phyloP scores from a whole-genome alignment of 2,113 vertebrate species.

The Maccullochella peelii region DNA sequence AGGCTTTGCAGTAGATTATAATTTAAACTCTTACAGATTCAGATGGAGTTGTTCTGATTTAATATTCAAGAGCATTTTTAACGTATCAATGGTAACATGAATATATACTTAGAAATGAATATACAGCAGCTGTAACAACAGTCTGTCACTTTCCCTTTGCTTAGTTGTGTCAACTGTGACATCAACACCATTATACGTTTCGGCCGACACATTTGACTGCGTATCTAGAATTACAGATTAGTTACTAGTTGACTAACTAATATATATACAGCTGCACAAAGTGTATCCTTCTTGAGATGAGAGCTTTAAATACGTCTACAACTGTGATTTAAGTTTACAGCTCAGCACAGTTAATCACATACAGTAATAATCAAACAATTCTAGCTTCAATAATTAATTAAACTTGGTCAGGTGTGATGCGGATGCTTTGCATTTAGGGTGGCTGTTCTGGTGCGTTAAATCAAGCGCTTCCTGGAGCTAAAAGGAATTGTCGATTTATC shows the following conservation, averaged over 20 bases:
- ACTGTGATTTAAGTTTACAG: conserved; percentile 14
- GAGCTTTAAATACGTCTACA: conserved; percentile 22
- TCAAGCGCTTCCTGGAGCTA: neutral
- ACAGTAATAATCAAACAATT: conserved; percentile 26
- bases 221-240: neutral
- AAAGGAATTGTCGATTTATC: conserved; percentile 2
- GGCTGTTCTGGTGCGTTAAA: conserved; percentile 22
- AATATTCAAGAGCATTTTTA: neutral
- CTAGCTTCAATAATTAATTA: conserved; percentile 28
- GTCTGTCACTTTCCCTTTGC: neutral
- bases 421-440: conserved; percentile 20
- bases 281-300: neutral
- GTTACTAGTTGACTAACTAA: conserved; percentile 6
- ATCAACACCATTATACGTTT: neutral
- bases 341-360: conserved; percentile 13
- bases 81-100: neutral
- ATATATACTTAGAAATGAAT: neutral
- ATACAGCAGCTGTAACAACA: neutral
- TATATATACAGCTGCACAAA: conserved; percentile 1
- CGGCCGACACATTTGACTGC: neutral
- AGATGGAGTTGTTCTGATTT: neutral
- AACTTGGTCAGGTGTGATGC: conserved; percentile 38
- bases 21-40: neutral
- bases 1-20: neutral
- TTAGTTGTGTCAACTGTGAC: neutral